Percentiles rank a stretch among this genome's conserved stretches.
These are phyloP conservation scores for Odocoileus virginianus DNA, from an alignment of 2,113 vertebrate species.

Conservation along the genomic window DNA sequence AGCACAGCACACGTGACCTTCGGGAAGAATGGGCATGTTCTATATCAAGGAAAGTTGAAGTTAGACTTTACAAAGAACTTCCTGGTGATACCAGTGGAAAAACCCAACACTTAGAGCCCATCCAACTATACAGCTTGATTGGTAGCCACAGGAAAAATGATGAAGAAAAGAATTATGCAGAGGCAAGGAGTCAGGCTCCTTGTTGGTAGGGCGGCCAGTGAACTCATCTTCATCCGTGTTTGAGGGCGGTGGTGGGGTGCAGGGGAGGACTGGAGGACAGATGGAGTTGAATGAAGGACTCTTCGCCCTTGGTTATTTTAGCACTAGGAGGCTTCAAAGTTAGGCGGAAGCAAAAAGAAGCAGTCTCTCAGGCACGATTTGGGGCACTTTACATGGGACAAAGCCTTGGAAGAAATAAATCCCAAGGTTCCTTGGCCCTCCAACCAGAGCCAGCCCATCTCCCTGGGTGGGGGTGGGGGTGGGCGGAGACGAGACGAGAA, in stretches of 20 bases:
- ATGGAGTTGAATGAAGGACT: too few relatives aligned
- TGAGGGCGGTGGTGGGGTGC: rapidly evolving
- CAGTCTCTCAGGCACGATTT: background rate
- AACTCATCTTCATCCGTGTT: background rate
- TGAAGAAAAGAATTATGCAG: background rate
- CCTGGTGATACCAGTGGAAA: background rate
- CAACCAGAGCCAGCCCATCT: background rate
- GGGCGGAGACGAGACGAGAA: background rate
- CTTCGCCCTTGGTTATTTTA: background rate
- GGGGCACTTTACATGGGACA: background rate
- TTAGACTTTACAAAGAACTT: background rate
- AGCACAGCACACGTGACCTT: background rate
- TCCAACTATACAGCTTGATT: background rate
- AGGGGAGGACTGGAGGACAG: background rate
- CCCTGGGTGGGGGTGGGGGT: too few relatives aligned
- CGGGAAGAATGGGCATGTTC: background rate
- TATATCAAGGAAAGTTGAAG: background rate
- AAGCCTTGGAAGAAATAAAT: background rate
- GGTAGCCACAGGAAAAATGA: background rate
- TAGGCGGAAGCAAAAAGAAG: background rate
- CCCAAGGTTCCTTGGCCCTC: background rate
- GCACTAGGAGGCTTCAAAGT: background rate
- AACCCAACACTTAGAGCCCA: background rate
- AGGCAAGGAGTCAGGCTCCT: background rate
- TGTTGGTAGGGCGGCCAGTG: background rate